Evolutionary conservation across 2,888 invertebrate genomes (phyloP), one percentile per base, ranked within the genome.

Genomic region (Xanthorhoe designata): DNA sequence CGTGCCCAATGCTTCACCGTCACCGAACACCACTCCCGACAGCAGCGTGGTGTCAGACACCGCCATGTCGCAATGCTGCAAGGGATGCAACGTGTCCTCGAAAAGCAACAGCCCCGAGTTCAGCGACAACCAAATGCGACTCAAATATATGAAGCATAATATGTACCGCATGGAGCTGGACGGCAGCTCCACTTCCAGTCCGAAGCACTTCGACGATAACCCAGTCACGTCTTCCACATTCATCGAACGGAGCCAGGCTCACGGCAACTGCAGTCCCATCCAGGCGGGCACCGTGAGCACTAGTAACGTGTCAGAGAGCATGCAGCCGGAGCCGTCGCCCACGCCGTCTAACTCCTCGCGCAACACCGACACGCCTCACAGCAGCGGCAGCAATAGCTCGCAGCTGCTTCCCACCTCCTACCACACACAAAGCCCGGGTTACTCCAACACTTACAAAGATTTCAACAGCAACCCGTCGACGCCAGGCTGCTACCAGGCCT

Each of bases 251-350:
- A 91, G 92, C 75, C 86, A 94, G n/a, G 91, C 84, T 80, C 90
- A 94, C 8, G 96, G 96, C 76, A 94, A 94, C 32, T 94, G 96
- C 76, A 94, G 95, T 0, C 97, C 97, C 0, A 97, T 97, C 67
- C 97, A 97, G 84, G 97, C 97, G 5, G 97, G 97, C 0, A 96
- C 97, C 0, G 96, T 97, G 9, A 97, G 97, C 75, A 97, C 97
- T 0, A 97, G 97, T 82, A 96, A 97, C 77, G 96, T 96, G 47
- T 96, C 97, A 2, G 95, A 95, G 69, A 91, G 88, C 0, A 73
- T 93, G 59, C 90, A 88, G 2, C 93, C 95, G 1, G 95, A 95
- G 70, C 94, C 95, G 0, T 95, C 95, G n/a, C 95, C 95, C 2
- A 95, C 95, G 35, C 86, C 92, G 51, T 94, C 94, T 0, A 94